Evolutionary conservation across 2,888 invertebrate species (phyloP).

Genomic region (Nysson spinosus): DNA sequence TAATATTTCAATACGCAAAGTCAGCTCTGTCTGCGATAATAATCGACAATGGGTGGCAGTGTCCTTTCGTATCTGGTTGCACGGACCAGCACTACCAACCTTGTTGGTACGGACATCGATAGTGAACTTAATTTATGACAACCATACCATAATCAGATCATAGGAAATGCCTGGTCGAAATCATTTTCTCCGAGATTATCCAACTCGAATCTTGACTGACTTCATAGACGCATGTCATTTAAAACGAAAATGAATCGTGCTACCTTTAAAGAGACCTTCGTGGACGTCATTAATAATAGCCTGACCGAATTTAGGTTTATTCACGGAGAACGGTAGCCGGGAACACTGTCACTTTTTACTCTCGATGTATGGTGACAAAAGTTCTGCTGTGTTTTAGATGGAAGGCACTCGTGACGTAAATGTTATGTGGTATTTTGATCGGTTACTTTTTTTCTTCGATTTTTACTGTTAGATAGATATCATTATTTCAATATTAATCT

Average conservation of each 20-base stretch:
- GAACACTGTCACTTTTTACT: not conserved
- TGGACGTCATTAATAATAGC: not conserved
- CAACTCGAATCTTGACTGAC: not conserved
- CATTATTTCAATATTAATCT: too few species aligned
- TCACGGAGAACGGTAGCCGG: slow-evolving; percentile 1
- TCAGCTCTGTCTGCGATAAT: slow-evolving; percentile 8
- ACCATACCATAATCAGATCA: not conserved
- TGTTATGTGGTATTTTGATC: too few species aligned
- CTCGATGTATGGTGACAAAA: not conserved
- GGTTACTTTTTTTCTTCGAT: too few species aligned
- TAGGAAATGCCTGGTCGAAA: not conserved
- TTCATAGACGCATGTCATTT: not conserved
- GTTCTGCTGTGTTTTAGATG: too few species aligned
- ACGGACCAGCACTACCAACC: too few species aligned
- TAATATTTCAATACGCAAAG: not conserved
- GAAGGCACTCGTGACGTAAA: too few species aligned
- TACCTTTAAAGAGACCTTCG: not conserved
- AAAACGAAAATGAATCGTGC: not conserved
- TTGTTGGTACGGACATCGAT: not conserved
- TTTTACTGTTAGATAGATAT: too few species aligned
- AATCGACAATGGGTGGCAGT: slow-evolving; percentile 17
- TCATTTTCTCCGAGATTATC: not conserved
- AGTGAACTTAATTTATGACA: not conserved
- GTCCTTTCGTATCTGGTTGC: slow-evolving; percentile 2
- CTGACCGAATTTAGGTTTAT: slow-evolving; percentile 3